Conservation (phyloP, 2,797 vertebrate species). For the Hoplostethus atlanticus region DNA sequence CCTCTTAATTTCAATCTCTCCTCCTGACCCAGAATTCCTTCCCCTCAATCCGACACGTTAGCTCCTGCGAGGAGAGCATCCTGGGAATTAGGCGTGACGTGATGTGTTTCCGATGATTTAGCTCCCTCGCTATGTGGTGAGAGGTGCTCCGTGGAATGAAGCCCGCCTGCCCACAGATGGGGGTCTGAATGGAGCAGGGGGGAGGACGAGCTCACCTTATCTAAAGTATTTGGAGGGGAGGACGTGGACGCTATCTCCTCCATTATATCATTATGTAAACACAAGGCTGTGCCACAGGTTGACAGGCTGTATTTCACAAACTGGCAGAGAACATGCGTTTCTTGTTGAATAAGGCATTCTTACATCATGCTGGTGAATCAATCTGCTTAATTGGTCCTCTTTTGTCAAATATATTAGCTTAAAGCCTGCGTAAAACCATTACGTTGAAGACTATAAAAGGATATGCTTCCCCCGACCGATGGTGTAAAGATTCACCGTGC, state of each 20-base stretch:
- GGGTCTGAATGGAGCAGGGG: constrained; percentile 54
- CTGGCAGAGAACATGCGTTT: constrained; percentile 62
- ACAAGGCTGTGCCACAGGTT: constrained; percentile 73
- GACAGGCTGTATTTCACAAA: constrained; percentile 74
- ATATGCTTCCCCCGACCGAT: constrained; percentile 58
- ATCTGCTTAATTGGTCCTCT: constrained; percentile 78
- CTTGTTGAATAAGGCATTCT: constrained; percentile 66
- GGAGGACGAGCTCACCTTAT: constrained; percentile 75
- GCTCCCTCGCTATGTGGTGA: constrained; percentile 63
- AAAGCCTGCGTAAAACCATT: constrained; percentile 63
- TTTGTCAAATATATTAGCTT: constrained; percentile 79
- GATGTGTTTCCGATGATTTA: constrained; percentile 74
- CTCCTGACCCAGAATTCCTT: constrained; percentile 48
- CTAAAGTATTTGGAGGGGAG: constrained; percentile 82
- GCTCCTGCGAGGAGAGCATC: constrained; percentile 55
- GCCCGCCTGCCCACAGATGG: constrained; percentile 69
- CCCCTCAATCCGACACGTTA: constrained; percentile 45
- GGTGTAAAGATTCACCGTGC: constrained; percentile 54
- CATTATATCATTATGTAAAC: constrained; percentile 84
- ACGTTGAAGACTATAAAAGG: constrained; percentile 68
- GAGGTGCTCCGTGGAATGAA: constrained; percentile 72
- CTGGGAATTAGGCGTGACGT: constrained; percentile 65
- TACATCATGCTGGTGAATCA: constrained; percentile 76
- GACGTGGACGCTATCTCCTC: constrained; percentile 74
- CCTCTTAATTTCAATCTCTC: constrained; percentile 63